These are phyloP conservation scores for Cordilura impudica DNA, from an alignment of 2,888 invertebrate species.

Conservation along the genomic window DNA sequence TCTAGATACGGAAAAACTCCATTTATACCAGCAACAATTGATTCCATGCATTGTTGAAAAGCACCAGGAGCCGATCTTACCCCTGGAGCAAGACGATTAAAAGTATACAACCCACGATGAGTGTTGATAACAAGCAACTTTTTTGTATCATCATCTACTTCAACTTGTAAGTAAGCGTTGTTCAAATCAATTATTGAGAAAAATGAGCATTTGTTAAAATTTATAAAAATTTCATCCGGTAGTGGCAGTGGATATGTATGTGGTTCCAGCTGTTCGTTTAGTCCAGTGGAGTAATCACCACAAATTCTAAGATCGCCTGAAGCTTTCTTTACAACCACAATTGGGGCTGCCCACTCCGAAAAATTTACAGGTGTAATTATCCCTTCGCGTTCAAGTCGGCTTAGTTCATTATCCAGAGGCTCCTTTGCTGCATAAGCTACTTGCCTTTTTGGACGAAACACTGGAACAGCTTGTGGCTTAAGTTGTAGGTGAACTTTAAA, in stretches of 20 bases:
- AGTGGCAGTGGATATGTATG: constrained; percentile 61
- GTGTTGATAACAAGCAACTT: constrained; percentile 59
- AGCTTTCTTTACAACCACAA: constrained; percentile 57
- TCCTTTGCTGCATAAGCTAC: constrained; percentile 59
- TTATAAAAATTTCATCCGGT: constrained; percentile 60
- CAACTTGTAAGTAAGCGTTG: constrained; percentile 63
- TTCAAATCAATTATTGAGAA: constrained; percentile 59
- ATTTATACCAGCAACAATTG: constrained; percentile 47
- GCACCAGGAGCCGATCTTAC: constrained; percentile 59
- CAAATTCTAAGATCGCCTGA: constrained; percentile 61
- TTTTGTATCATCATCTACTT: constrained; percentile 59
- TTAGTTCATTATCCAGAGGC: constrained; percentile 45
- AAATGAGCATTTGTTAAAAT: constrained; percentile 35
- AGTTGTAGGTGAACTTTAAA: constrained; percentile 42
- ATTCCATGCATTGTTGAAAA: constrained; percentile 55
- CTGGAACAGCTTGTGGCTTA: constrained; percentile 46
- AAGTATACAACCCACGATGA: constrained; percentile 52
- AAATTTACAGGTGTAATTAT: constrained; percentile 58
- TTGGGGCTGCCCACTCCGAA: constrained; percentile 63
- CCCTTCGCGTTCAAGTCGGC: constrained; percentile 40
- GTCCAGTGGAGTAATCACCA: constrained; percentile 63
- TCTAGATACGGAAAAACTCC: constrained; percentile 38
- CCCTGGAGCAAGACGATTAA: constrained; percentile 54
- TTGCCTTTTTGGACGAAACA: constrained; percentile 53
- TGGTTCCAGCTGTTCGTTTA: constrained; percentile 60